Evolutionary conservation across 2,888 invertebrate genomes (phyloP).

Genomic region (Tetrapedia diversipes): DNA sequence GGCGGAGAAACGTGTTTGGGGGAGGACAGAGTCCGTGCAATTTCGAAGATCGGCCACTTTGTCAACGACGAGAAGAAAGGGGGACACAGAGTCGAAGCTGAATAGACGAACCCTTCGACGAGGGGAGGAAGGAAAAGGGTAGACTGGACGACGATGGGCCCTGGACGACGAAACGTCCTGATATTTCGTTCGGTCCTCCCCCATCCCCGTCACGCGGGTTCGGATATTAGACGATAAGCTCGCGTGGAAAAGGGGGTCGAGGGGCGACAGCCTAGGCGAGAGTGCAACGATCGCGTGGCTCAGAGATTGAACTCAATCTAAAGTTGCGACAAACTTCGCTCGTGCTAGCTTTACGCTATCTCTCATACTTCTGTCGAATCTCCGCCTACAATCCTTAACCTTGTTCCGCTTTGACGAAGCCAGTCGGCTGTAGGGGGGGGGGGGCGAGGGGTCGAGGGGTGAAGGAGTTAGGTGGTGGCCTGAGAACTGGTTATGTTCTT

Average conservation of each 20-base stretch:
- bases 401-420: constrained; percentile 48
- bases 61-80: constrained; percentile 43
- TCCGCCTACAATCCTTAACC: constrained; percentile 62
- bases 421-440: background rate
- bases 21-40: constrained; percentile 40
- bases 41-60: constrained; percentile 53
- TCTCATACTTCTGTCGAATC: constrained; percentile 72
- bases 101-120: background rate
- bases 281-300: constrained; percentile 40
- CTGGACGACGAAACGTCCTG: constrained; percentile 56
- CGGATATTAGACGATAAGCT: constrained; percentile 75
- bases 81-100: background rate
- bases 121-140: background rate
- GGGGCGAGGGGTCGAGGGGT: constrained; percentile 1
- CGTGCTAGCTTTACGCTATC: constrained; percentile 63
- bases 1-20: constrained; percentile 35
- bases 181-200: constrained; percentile 65
- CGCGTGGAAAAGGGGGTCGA: constrained; percentile 40
- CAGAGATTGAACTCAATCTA: constrained; percentile 77
- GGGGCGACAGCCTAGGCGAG: constrained; percentile 19
- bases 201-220: constrained; percentile 19
- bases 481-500: constrained; percentile 29
- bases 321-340: constrained; percentile 75
- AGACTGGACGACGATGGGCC: constrained; percentile 23
- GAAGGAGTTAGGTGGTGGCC: constrained; percentile 30